These are phyloP conservation scores for Catocala nupta DNA, from an alignment of 2,888 invertebrate genomes.

Conservation along the genomic window DNA sequence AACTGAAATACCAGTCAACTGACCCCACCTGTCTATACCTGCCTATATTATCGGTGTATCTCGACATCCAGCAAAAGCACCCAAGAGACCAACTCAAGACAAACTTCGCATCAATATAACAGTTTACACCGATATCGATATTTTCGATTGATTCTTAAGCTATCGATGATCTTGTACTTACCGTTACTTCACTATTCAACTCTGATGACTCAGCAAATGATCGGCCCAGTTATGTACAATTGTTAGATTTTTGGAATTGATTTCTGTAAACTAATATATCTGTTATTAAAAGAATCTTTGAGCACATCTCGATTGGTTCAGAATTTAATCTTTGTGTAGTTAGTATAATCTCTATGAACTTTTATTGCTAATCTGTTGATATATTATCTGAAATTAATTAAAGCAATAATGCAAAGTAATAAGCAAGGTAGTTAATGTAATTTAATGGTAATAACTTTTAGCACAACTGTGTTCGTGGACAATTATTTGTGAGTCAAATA, in stretches of 20 bases:
- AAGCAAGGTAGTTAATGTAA: too few relatives aligned
- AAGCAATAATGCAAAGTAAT: neutral
- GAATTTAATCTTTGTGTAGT: slow-evolving; percentile 25
- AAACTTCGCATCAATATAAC: slow-evolving; percentile 36
- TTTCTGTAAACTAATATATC: slow-evolving; percentile 54
- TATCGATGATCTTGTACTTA: slow-evolving; percentile 44
- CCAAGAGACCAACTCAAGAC: neutral
- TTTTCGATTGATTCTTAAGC: slow-evolving; percentile 65
- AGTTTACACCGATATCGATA: slow-evolving; percentile 47
- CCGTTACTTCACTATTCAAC: slow-evolving; percentile 70
- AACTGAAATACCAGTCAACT: too few relatives aligned
- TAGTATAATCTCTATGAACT: slow-evolving; percentile 29
- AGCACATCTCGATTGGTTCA: slow-evolving; percentile 27
- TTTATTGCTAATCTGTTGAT: slow-evolving; percentile 19
- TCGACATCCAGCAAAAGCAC: too few relatives aligned
- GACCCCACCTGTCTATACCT: too few relatives aligned
- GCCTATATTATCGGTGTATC: too few relatives aligned
- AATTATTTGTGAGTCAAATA: too few relatives aligned
- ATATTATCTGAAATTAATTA: slow-evolving; percentile 11
- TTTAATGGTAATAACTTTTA: too few relatives aligned
- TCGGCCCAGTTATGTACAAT: slow-evolving; percentile 71
- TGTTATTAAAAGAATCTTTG: slow-evolving; percentile 31
- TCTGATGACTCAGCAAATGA: slow-evolving; percentile 70
- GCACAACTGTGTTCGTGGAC: too few relatives aligned
- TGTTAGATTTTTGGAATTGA: slow-evolving; percentile 71